These are phyloP conservation scores for Morinoia aosen DNA, from an alignment of 2,888 invertebrate species.

Conservation along the genomic window DNA sequence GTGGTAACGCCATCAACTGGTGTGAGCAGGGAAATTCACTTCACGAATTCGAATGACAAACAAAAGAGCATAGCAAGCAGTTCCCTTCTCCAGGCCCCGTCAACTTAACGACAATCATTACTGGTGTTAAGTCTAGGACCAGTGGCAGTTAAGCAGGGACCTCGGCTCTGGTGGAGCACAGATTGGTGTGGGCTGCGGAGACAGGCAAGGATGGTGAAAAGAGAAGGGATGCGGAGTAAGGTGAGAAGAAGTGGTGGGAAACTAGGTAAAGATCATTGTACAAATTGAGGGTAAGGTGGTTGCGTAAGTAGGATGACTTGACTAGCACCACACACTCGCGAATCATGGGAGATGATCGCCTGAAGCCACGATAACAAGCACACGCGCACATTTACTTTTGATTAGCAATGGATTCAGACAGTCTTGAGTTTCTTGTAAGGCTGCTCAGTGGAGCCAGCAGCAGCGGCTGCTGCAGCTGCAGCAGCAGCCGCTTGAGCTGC, in stretches of 20 bases:
- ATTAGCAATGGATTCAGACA: slow-evolving; percentile 75
- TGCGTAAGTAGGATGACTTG: slow-evolving; percentile 40
- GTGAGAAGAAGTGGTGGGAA: neutral
- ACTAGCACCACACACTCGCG: slow-evolving; percentile 42
- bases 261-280: neutral
- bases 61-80: neutral
- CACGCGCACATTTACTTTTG: slow-evolving; percentile 36
- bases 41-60: neutral
- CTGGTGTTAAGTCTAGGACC: slow-evolving; percentile 24
- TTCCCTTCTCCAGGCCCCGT: slow-evolving; percentile 20
- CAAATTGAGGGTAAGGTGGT: neutral
- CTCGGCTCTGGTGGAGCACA: neutral
- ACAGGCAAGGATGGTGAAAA: neutral
- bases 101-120: slow-evolving; percentile 25
- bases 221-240: neutral
- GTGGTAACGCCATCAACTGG: neutral
- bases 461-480: slow-evolving; percentile 72
- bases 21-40: neutral
- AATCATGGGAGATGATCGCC: neutral
- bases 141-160: slow-evolving; percentile 32
- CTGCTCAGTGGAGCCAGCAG: slow-evolving; percentile 78
- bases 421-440: slow-evolving; percentile 94
- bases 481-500: slow-evolving; percentile 70
- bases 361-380: slow-evolving; percentile 31
- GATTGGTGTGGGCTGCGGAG: neutral